phyloP scores from a whole-genome alignment of 2,797 vertebrate genomes.

The Phalanger gymnotis region DNA sequence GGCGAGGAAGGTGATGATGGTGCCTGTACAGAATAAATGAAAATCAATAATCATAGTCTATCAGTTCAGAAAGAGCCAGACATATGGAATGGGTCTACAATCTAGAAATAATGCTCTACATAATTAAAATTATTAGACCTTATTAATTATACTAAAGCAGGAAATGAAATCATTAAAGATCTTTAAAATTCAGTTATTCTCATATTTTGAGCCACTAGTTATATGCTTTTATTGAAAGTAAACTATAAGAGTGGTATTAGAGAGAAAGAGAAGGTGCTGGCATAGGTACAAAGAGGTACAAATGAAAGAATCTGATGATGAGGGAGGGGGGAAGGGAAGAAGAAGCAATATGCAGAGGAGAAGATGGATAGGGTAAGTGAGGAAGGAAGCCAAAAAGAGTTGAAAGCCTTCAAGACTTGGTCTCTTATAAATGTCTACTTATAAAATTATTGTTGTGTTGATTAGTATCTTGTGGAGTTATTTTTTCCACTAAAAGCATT shows the following conservation, averaged over 20 bases:
- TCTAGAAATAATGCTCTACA: not conserved
- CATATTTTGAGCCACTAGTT: not conserved
- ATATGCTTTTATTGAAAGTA: not conserved
- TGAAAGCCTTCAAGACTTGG: not conserved
- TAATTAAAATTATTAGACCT: not conserved
- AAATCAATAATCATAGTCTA: slow-evolving; percentile 73
- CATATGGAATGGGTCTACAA: not conserved
- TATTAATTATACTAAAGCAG: not conserved
- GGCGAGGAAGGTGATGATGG: slow-evolving; percentile 91
- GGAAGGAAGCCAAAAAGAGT: not conserved
- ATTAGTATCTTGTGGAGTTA: not conserved
- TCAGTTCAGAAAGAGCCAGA: not conserved
- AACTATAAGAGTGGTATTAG: not conserved
- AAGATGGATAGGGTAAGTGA: too few relatives aligned
- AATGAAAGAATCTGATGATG: not conserved
- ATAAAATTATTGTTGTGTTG: not conserved
- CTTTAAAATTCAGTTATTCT: not conserved
- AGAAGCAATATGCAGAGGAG: too few relatives aligned
- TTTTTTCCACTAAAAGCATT: not conserved
- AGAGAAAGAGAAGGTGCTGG: not conserved
- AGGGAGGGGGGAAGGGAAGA: not conserved
- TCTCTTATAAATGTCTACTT: not conserved
- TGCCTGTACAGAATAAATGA: slow-evolving; percentile 89
- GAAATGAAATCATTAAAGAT: not conserved
- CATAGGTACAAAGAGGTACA: not conserved